Conservation (phyloP, 2,113 vertebrate genomes). For the Spea multiplicata region DNA sequence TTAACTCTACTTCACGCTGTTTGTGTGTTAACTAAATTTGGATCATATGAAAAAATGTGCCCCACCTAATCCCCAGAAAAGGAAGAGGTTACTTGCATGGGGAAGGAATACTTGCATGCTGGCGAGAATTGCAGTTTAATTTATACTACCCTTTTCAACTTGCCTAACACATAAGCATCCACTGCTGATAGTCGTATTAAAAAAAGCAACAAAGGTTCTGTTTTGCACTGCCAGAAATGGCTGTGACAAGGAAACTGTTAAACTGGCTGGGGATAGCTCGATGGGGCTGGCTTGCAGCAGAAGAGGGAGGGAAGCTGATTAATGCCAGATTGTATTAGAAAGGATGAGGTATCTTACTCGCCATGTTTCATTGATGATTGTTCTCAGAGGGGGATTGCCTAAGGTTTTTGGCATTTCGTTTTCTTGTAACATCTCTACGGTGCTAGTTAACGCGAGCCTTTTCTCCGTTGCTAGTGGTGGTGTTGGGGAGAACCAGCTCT, state of each 20-base stretch:
- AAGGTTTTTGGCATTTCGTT: neutral
- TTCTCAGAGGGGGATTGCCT: neutral
- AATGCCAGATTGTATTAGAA: slow-evolving; percentile 29
- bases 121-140: neutral
- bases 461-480: too few relatives aligned
- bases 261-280: slow-evolving; percentile 3
- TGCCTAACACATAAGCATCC: neutral
- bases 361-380: slow-evolving; percentile 16
- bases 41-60: slow-evolving; percentile 10
- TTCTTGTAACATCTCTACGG: neutral
- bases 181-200: neutral
- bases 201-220: neutral
- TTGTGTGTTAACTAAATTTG: neutral
- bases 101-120: slow-evolving; percentile 12
- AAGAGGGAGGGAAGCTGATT: slow-evolving; percentile 3
- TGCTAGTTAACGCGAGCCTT: neutral
- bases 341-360: slow-evolving; percentile 8
- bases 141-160: too few relatives aligned
- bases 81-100: slow-evolving; percentile 15
- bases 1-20: neutral
- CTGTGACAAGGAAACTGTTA: neutral
- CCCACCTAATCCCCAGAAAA: slow-evolving; percentile 12
- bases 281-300: slow-evolving; percentile 10
- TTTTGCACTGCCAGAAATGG: neutral
- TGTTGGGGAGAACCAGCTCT: too few relatives aligned